Evolutionary conservation across 2,797 vertebrate species (phyloP).

Genomic region (Cheracebus regulus): DNA sequence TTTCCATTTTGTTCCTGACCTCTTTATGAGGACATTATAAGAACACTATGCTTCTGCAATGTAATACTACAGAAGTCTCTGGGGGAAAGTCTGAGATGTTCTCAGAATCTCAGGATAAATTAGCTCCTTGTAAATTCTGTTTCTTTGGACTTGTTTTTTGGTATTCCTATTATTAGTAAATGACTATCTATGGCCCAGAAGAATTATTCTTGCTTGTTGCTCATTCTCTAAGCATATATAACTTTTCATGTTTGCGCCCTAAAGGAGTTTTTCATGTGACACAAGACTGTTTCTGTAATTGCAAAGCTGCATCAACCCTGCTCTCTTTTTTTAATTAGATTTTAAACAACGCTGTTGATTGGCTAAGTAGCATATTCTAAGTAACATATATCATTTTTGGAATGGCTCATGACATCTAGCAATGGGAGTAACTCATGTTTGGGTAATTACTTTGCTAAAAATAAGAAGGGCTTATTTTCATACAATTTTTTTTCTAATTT

Average conservation of each 20-base stretch:
- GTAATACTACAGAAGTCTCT: background rate
- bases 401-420: background rate
- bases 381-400: background rate
- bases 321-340: constrained; percentile 25
- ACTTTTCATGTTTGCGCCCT: constrained; percentile 22
- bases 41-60: background rate
- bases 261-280: constrained; percentile 32
- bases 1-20: background rate
- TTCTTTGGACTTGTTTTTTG: constrained; percentile 34
- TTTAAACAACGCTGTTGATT: constrained; percentile 29
- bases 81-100: background rate
- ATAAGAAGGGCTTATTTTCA: background rate
- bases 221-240: background rate
- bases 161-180: background rate
- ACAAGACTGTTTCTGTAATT: background rate
- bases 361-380: background rate
- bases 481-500: background rate
- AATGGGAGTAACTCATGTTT: background rate
- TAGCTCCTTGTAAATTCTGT: background rate
- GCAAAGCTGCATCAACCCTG: background rate
- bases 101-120: background rate
- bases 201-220: constrained; percentile 20
- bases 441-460: constrained; percentile 3
- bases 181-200: background rate
- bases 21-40: background rate